Evolutionary conservation across 2,113 vertebrate genomes (phyloP).

Genomic region (Anser brachyrhynchus): DNA sequence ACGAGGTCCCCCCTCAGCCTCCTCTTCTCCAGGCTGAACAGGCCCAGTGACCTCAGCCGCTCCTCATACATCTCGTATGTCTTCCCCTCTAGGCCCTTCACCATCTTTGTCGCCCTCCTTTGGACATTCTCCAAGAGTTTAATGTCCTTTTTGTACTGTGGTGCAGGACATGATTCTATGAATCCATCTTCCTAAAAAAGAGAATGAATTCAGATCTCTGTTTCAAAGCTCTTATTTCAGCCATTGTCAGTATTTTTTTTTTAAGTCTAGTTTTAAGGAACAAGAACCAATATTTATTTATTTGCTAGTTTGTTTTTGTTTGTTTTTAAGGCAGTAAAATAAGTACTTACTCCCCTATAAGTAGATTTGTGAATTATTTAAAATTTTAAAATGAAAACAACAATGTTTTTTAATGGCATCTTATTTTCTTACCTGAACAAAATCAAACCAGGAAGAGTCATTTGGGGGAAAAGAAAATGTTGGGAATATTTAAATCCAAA

Average conservation of each 20-base stretch:
- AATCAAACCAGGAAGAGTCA: not conserved
- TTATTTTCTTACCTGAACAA: not conserved
- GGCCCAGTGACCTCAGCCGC: too few species aligned
- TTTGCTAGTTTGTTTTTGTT: too few species aligned
- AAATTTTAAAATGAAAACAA: not conserved
- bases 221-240: not conserved
- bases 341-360: not conserved
- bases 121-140: too few species aligned
- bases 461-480: not conserved
- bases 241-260: not conserved
- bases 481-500: not conserved
- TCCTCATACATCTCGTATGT: too few species aligned
- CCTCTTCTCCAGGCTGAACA: too few species aligned
- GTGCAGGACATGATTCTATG: too few species aligned
- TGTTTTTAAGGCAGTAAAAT: not conserved
- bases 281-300: too few species aligned
- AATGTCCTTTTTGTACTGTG: too few species aligned
- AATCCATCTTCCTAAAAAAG: not conserved
- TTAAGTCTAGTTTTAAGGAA: not conserved
- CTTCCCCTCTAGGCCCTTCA: too few species aligned
- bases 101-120: too few species aligned
- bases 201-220: not conserved
- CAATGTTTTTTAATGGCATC: not conserved
- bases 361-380: not conserved
- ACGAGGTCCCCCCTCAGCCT: too few species aligned